Base-by-base conservation (phyloP, 2,888 invertebrate species). In the Muschampia plurimacula region DNA sequence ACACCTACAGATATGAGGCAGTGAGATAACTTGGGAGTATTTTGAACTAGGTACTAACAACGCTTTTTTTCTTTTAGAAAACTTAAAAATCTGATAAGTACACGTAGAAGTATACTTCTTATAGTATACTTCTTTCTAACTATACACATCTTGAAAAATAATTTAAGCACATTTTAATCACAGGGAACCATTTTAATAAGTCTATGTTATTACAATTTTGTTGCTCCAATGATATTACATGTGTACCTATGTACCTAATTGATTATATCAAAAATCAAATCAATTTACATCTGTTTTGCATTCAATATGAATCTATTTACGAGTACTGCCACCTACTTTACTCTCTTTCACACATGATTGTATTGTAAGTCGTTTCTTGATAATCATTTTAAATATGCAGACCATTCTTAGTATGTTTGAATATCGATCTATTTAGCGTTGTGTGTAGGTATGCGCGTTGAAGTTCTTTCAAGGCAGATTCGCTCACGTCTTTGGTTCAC, bases 371-470 rank as follows among this genome's bases (percentile, higher is more conserved):
- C 22, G 32, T 41, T 41, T 67, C 15, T 28, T 15, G 57, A 41
- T 57, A 8, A 67, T 41, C 22, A 4, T 52, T 49, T 60, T 62
- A 39, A 62, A 69, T 39, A 62, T 62, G 49, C 60, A 49, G 39
- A 9, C 49, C 4, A 28, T 57, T 28, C 32, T 44, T 13, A 60
- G 15, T 41, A 64, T 46, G n/a, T 22, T 22, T 22, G 22, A 32
- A 39, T 41, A 57, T 64, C 64, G 70, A 65, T 70, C 36, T 70
- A 36, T 65, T 59, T 52, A 55, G 15, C 10, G 55, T 59, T 62
- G 77, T 76, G 74, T 74, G 78, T 81, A 82, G 79, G 79, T 77
- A 64, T 76, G 77, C 87, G 87, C 90, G 89, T 90, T 90, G 88
- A 89, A 84, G 87, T 89, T 86, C 81, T 87, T 88, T 74, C 70